phyloP scores from a whole-genome alignment of 1,140 invertebrate genomes.

The Dreissena rostriformis region DNA sequence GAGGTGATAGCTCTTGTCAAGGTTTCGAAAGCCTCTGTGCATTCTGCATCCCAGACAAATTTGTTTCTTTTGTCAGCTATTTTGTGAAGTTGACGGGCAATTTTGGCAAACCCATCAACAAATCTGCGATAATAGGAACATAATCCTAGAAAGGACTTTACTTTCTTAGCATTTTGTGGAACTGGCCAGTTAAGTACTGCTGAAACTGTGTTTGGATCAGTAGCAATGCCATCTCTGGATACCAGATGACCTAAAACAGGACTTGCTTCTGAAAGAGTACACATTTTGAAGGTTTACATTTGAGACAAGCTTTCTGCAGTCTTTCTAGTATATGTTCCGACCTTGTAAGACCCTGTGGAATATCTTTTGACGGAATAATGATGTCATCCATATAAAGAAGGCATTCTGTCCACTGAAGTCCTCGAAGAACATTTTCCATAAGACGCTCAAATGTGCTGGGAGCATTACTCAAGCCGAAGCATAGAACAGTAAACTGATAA shows the following conservation, averaged over 20 bases:
- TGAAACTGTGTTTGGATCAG: constrained; percentile 70
- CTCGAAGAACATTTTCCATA: constrained; percentile 61
- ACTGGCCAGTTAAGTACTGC: constrained; percentile 69
- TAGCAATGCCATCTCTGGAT: constrained; percentile 59
- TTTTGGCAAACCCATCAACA: constrained; percentile 63
- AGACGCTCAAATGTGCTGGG: constrained; percentile 68
- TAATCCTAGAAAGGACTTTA: constrained; percentile 72
- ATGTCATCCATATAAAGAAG: constrained; percentile 61
- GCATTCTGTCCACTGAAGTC: constrained; percentile 46
- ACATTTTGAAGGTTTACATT: constrained; percentile 81
- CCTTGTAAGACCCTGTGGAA: constrained; percentile 27
- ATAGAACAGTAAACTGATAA: no score
- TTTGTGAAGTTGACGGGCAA: constrained; percentile 60
- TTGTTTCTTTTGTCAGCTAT: constrained; percentile 41
- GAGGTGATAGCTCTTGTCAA: constrained; percentile 48
- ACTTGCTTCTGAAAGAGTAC: constrained; percentile 76
- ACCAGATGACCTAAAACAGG: constrained; percentile 69
- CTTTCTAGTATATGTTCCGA: constrained; percentile 59
- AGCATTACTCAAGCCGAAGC: constrained; percentile 36
- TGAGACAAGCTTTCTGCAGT: constrained; percentile 70
- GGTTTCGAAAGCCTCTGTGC: constrained; percentile 54
- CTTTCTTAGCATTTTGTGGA: constrained; percentile 65
- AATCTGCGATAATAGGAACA: constrained; percentile 68
- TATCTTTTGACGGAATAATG: constrained; percentile 35
- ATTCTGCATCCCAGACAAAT: constrained; percentile 35